Conservation (phyloP, 2,797 vertebrate species). For the Manis pentadactyla region DNA sequence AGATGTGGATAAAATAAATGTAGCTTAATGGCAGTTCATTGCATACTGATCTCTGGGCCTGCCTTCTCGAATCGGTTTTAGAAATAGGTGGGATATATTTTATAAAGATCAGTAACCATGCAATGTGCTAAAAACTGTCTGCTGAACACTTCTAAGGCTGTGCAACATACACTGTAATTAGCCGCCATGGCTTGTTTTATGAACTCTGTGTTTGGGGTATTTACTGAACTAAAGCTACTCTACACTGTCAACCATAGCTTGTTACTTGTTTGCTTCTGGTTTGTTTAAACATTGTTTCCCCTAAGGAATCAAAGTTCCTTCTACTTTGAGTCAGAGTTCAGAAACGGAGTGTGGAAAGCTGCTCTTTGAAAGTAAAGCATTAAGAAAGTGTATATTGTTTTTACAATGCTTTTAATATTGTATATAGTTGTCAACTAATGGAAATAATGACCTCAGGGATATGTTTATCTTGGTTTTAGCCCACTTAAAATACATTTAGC, state of each 20-base stretch:
- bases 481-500: constrained; percentile 92
- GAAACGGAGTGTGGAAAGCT: constrained; percentile 80
- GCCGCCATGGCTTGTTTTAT: constrained; percentile 74
- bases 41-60: background rate
- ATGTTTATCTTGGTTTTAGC: constrained; percentile 90
- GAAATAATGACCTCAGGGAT: constrained; percentile 92
- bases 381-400: constrained; percentile 81
- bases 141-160: background rate
- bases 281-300: constrained; percentile 57
- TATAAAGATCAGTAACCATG: background rate
- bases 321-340: constrained; percentile 75
- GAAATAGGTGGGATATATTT: background rate
- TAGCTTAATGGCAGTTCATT: background rate
- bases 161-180: constrained; percentile 54
- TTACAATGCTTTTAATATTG: constrained; percentile 85
- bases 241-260: constrained; percentile 72
- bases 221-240: constrained; percentile 69
- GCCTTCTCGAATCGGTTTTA: constrained; percentile 25
- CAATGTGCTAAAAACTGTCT: background rate
- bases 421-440: constrained; percentile 89
- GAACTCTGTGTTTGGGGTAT: constrained; percentile 50
- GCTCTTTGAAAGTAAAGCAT: constrained; percentile 67
- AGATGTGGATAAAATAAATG: constrained; percentile 38
- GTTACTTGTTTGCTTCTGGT: constrained; percentile 73
- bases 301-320: constrained; percentile 14